phyloP scores from a whole-genome alignment of 1,140 invertebrate species.

The Trinorchestia longiramus region DNA sequence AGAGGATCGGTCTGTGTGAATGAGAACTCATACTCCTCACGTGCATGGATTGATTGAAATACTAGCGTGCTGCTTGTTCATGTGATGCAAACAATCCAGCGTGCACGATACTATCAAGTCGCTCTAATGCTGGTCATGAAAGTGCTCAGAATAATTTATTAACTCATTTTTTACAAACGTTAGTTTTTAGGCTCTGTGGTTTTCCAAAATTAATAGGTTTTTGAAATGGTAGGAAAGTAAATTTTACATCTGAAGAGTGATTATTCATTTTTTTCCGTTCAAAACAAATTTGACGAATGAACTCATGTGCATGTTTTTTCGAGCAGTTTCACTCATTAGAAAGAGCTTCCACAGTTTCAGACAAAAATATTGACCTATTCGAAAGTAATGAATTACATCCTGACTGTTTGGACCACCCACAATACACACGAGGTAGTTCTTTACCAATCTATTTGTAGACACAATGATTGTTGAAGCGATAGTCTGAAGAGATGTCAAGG shows the following conservation, averaged over 20 bases:
- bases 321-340: neutral
- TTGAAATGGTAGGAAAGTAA: neutral
- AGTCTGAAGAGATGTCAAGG: no score
- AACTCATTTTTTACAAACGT: neutral
- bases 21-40: no score
- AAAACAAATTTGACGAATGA: neutral
- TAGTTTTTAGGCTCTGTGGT: neutral
- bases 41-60: no score
- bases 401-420: neutral
- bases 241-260: neutral
- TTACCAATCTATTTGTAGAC: neutral
- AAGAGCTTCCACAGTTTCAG: neutral
- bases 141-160: neutral
- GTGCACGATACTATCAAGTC: no score
- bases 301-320: neutral
- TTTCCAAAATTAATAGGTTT: neutral
- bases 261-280: neutral
- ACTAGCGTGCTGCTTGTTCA: no score
- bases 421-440: neutral
- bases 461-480: neutral
- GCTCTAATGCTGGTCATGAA: neutral
- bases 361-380: neutral
- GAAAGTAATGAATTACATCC: neutral
- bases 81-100: no score
- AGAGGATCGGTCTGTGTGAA: no score